Percentiles rank a stretch among this genome's conserved stretches.
Conservation (phyloP, 2,797 vertebrate genomes). For the Aeoliscus strigatus region DNA sequence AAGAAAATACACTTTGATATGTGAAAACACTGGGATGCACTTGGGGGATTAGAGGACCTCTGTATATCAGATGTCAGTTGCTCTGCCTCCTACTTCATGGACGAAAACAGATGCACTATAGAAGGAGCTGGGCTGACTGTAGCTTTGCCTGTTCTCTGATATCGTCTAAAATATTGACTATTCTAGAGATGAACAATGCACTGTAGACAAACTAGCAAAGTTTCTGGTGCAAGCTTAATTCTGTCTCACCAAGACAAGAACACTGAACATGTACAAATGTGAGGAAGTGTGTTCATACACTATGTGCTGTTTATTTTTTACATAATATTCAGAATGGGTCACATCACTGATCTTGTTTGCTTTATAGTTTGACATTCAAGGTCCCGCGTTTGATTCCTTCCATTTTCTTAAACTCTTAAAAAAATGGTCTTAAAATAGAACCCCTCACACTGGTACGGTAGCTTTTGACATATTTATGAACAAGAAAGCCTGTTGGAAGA, state of each 20-base stretch:
- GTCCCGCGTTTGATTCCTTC: conserved; percentile 19
- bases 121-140: conserved; percentile 25
- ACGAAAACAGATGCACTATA: conserved; percentile 51
- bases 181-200: conserved; percentile 34
- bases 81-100: conserved; percentile 55
- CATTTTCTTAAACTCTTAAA: conserved; percentile 31
- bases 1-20: conserved; percentile 33
- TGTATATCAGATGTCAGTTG: conserved; percentile 62
- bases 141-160: conserved; percentile 20
- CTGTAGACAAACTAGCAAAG: conserved; percentile 13
- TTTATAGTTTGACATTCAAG: conserved; percentile 9
- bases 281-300: background rate
- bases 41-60: conserved; percentile 50
- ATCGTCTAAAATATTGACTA: conserved; percentile 24
- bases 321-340: conserved; percentile 31
- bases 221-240: conserved; percentile 7
- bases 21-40: conserved; percentile 29
- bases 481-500: too few relatives aligned
- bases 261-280: conserved; percentile 9
- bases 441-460: background rate
- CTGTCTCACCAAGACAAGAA: conserved; percentile 3
- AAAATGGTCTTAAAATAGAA: conserved; percentile 27
- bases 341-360: conserved; percentile 7
- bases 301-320: too few relatives aligned
- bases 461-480: conserved; percentile 16